A percentile compares a stretch with the other conserved stretches of the same genome.
Conservation (phyloP, 1,140 invertebrate genomes). For the Triops longicaudatus region DNA sequence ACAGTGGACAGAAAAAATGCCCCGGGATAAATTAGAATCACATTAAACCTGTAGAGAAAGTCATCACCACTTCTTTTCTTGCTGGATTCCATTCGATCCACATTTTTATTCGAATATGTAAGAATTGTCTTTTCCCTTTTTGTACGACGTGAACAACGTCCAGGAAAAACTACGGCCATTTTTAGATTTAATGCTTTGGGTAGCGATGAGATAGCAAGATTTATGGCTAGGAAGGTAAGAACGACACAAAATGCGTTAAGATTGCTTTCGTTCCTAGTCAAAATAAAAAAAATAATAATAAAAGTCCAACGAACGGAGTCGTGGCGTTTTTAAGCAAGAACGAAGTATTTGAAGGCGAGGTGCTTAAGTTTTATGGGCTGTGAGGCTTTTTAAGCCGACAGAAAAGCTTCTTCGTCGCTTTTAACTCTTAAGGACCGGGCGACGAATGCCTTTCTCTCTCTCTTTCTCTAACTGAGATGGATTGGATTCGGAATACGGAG, state of each 20-base stretch:
- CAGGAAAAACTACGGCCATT: too few species aligned
- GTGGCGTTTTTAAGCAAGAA: not conserved
- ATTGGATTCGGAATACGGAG: not conserved
- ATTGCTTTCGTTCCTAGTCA: constrained; percentile 18
- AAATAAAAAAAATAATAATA: constrained; percentile 13
- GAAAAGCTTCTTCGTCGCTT: constrained; percentile 6
- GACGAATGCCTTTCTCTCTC: not conserved
- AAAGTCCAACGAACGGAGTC: not conserved
- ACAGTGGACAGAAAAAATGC: too few species aligned
- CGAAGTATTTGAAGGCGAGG: not conserved
- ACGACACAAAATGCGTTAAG: not conserved
- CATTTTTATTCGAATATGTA: too few species aligned
- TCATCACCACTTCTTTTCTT: too few species aligned
- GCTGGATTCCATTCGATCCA: too few species aligned
- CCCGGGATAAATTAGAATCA: too few species aligned
- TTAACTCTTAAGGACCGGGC: not conserved
- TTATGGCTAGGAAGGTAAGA: not conserved
- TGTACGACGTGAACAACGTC: too few species aligned
- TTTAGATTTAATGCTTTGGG: not conserved
- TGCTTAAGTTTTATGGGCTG: constrained; percentile 15
- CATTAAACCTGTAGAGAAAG: too few species aligned
- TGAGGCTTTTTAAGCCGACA: constrained; percentile 9
- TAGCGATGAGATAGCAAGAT: not conserved
- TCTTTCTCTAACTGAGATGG: not conserved
- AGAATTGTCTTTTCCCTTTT: too few species aligned